Evolutionary conservation across 2,797 vertebrate genomes (phyloP), one percentile per base, ranked within the genome.

Genomic region (Botia almorhae): DNA sequence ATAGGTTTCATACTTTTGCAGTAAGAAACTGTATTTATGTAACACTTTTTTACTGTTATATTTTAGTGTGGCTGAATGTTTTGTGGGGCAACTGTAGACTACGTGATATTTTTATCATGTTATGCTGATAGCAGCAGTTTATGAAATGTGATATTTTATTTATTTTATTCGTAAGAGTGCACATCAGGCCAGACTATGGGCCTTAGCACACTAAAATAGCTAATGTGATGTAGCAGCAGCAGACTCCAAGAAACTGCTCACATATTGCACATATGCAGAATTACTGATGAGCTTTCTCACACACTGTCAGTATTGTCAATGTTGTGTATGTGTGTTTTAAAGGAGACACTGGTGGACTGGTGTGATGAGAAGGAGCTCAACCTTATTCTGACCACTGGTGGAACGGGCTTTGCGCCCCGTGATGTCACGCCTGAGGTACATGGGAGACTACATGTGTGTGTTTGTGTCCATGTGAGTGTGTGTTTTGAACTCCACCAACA

Each of bases 331-430:
- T 80, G 61, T 55, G 14, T 76, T 2, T 87, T 53, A 5, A 64
- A 99, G 98, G 98, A 98, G 79, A 98, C 96, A 14, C 93, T 99
- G 81, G 88, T 99, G 93, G 97, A 98, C 90, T 99, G 97, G 98
- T 99, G 97, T 70, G 98, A 99, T 86, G 97, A 98, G 83, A 96
- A 97, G 87, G 97, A 99, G 89, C 95, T 99, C 83, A 99, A 99
- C 91, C 96, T 99, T 89, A 97, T 99, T 89, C 93, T 99, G 89
- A 99, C 98, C 56, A 98, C 98, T 21, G 98, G 98, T 92, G 98
- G 98, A 91, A 99, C 98, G 79, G 97, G 98, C 16, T 99, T 99
- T 87, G 97, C 97, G 63, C 98, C 98, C 6, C 93, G 97, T 89
- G 98, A 99, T 92, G 98, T 99, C 87, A 99, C 98, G 85, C 98